Base-by-base conservation (phyloP, 2,888 invertebrate species). In the Macrophya alboannulata region DNA sequence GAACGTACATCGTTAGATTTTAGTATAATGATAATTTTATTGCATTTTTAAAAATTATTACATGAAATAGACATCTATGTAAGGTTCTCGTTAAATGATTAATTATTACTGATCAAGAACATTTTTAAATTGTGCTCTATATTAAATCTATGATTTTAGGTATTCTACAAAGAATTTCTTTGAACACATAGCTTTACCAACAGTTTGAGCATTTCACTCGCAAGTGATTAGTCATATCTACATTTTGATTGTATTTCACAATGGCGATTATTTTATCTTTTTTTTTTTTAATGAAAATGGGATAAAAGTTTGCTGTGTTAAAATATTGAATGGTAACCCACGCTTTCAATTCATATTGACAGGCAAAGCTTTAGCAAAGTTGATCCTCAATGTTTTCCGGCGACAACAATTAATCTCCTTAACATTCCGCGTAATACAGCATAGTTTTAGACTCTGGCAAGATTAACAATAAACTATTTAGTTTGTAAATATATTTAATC, bases 11-110 rank as follows among this genome's bases (percentile, higher is more conserved):
- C 17, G 37, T 68, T 37, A 17, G 17, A 25, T 17, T 51, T 81
- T 40, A 72, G 81, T 85, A 85, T 51, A 82, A 85, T 85, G 68
- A 65, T 45, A 77, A 79, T 86, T 89, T 89, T 89, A 89, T 89
- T 90, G 86, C 87, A 88, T 86, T 84, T 82, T 89, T 85, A 86
- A 88, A 89, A 90, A 88, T 85, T 76, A 88, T 89, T 89, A 90
- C 90, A 90, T 87, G 89, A 89, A 89, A 88, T 87, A 88, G 87
- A 90, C 87, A 90, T 87, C 86, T 86, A 89, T 86, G 87, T 85
- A 25, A 85, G 43, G n/a, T 81, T 85, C 31, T 74, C 21, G 15
- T 86, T 85, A 84, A 87, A 71, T 59, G 82, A 71, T 82, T 72
- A 79, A 71, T 72, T 85, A 71, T 71, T 59, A 68, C 71, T 71